A percentile compares a stretch with the other conserved stretches of the same genome.
Evolutionary conservation across 2,797 vertebrate species (phyloP).

Genomic region (Poecilia gillii): DNA sequence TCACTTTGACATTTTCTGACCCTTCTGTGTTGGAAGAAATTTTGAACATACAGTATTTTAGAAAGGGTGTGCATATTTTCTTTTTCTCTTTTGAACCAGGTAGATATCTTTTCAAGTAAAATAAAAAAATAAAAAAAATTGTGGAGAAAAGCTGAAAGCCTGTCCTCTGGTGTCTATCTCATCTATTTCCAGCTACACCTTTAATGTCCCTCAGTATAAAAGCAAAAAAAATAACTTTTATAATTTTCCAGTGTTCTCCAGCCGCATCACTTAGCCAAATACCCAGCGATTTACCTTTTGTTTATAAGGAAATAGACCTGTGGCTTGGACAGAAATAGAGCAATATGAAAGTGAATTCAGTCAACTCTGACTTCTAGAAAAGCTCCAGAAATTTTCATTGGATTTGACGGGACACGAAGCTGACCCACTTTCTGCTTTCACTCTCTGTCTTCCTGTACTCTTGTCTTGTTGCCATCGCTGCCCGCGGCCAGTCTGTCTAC

Average conservation of each 20-base stretch:
- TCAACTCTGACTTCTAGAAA: constrained; percentile 60
- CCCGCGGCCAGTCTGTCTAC: constrained; percentile 65
- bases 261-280: constrained; percentile 43
- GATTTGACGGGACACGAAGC: constrained; percentile 60
- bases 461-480: constrained; percentile 45
- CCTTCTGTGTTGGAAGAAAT: constrained; percentile 1
- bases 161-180: constrained; percentile 29
- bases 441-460: constrained; percentile 42
- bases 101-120: background rate
- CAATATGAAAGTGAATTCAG: constrained; percentile 47
- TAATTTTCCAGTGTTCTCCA: constrained; percentile 22
- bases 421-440: constrained; percentile 67
- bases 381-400: constrained; percentile 53
- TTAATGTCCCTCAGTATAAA: constrained; percentile 51
- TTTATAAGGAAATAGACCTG: constrained; percentile 44
- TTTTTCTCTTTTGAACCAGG: constrained; percentile 43
- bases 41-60: constrained; percentile 27
- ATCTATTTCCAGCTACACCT: constrained; percentile 44
- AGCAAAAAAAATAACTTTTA: constrained; percentile 25
- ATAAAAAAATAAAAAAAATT: background rate
- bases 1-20: constrained; percentile 8
- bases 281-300: constrained; percentile 59
- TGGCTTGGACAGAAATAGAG: constrained; percentile 50
- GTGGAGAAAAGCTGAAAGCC: constrained; percentile 5
- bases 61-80: constrained; percentile 9